Evolutionary conservation across 2,113 vertebrate species (phyloP).

Genomic region (Prionailurus bengalensis): DNA sequence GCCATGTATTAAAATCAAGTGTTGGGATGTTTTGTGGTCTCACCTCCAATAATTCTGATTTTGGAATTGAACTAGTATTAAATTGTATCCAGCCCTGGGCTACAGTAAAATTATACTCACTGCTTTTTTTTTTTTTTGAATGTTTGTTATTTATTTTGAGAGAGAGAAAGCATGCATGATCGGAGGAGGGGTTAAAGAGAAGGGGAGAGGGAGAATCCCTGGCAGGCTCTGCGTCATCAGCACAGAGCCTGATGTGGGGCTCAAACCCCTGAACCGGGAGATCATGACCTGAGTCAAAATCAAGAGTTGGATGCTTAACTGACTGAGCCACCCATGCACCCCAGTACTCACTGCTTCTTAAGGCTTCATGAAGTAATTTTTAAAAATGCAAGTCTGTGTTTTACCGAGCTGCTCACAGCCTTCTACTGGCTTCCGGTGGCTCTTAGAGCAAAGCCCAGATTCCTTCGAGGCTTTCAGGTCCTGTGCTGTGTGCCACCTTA

Average conservation of each 20-base stretch:
- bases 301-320: too few species aligned
- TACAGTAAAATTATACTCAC: slow-evolving; percentile 85
- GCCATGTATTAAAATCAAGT: slow-evolving; percentile 77
- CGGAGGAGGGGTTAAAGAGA: too few species aligned
- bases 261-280: too few species aligned
- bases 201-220: too few species aligned
- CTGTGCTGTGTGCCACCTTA: accelerated
- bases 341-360: slow-evolving; percentile 88
- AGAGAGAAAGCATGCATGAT: too few species aligned
- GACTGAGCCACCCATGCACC: too few species aligned
- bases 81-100: slow-evolving; percentile 88
- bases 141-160: too few species aligned
- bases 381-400: background rate
- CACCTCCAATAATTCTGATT: slow-evolving; percentile 87
- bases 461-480: too few species aligned
- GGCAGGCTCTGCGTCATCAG: too few species aligned
- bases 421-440: background rate
- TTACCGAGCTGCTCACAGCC: background rate
- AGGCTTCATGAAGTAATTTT: slow-evolving; percentile 90
- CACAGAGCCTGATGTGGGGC: too few species aligned
- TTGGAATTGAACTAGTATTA: slow-evolving; percentile 71
- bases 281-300: too few species aligned
- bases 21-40: slow-evolving; percentile 87
- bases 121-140: slow-evolving; percentile 84
- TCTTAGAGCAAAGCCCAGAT: background rate